These are phyloP conservation scores for Tetanocera ferruginea DNA, from an alignment of 2,888 invertebrate species.

Conservation along the genomic window DNA sequence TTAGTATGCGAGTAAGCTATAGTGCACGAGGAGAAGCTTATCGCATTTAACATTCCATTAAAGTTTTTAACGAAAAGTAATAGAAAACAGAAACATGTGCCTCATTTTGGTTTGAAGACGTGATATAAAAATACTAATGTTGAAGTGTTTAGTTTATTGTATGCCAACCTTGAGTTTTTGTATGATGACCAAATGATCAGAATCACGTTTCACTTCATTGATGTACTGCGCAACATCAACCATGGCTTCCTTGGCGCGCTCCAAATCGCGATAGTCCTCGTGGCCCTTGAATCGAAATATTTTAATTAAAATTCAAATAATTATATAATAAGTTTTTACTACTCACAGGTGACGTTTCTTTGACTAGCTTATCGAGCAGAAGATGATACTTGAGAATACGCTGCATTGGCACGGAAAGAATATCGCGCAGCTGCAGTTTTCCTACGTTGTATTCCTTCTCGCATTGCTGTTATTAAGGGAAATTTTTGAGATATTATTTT, in stretches of 20 bases:
- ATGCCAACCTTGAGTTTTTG: constrained; percentile 84
- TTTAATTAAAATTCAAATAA: constrained; percentile 9
- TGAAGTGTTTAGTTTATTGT: not conserved
- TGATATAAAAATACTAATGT: too few relatives aligned
- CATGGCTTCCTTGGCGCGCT: constrained; percentile 94
- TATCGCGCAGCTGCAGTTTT: constrained; percentile 93
- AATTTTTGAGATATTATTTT: not conserved
- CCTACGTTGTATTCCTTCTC: constrained; percentile 95
- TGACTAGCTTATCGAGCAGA: constrained; percentile 88
- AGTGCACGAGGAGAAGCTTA: too few relatives aligned
- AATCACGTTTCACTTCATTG: constrained; percentile 97
- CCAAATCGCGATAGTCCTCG: constrained; percentile 86
- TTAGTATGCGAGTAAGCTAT: too few relatives aligned
- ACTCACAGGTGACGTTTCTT: constrained; percentile 85
- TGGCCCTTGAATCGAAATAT: constrained; percentile 74
- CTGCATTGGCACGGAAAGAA: constrained; percentile 98
- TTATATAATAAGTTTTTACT: not conserved
- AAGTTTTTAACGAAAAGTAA: too few relatives aligned
- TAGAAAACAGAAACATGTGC: too few relatives aligned
- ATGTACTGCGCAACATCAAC: constrained; percentile 96
- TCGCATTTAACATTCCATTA: too few relatives aligned
- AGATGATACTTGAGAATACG: constrained; percentile 97
- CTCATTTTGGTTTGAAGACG: too few relatives aligned
- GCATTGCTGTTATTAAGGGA: constrained; percentile 78
- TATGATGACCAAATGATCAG: constrained; percentile 91